Base-by-base conservation (phyloP, 1,140 invertebrate species). In the Dufourea novaeangliae region DNA sequence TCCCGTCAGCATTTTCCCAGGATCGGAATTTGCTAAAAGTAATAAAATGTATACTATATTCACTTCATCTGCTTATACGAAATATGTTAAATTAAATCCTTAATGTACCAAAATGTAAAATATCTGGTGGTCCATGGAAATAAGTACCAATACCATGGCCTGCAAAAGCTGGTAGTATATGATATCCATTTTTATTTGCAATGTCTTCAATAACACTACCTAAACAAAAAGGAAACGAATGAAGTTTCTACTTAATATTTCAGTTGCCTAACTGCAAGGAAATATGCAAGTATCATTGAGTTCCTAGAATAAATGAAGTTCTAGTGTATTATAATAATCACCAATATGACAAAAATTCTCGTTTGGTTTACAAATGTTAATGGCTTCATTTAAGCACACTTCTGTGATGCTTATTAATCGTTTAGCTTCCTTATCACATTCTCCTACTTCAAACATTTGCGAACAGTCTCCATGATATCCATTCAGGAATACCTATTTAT, bases 391-490 rank as follows among this genome's bases (percentile, higher is more conserved):
- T 32, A 98, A 90, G 87, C 97, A 97, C 76, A 94, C 90, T 89
- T 95, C 93, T 5, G 97, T 96, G 7, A 95, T 92, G 46, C 94
- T 78, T 2, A 98, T 95, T 41, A 99, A 92, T 76, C 94, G 92
- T 87, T 92, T 91, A 0, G 95, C 97, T 84, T 93, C 89, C 17
- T 94, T 92, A 92, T 98, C 97, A 1, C 97, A 96, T 82, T 96
- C 90, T 2, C 97, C 98, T 61, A 99, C 94, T 41, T 95, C 86
- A 93, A 96, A 98, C 29, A 97, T 99, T 88, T 95, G 94, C 27
- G 97, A 98, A 88, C 97, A 97, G 92, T 99, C 98, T 52, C 98
- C 98, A 93, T 99, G 98, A 91, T 95, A 97, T 29, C 97, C 97
- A 90, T 97, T 95, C 4, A 94, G 93, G 90, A 93, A 98, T 5